Conservation (phyloP, 2,797 vertebrate genomes). For the Adrianichthys oophorus region DNA sequence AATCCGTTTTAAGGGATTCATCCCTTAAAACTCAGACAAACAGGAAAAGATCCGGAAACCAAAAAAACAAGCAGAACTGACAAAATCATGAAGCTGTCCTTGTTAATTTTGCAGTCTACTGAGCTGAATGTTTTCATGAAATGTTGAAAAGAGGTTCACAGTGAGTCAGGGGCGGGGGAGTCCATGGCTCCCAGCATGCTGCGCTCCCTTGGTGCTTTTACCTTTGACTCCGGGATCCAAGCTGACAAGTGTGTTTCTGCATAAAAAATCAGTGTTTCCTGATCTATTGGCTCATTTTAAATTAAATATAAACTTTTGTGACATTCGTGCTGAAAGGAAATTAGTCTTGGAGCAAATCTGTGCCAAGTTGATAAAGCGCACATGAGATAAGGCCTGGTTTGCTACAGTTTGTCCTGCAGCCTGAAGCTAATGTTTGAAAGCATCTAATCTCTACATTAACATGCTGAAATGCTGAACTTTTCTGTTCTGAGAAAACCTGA, state of each 20-base stretch:
- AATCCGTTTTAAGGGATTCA: too few relatives aligned
- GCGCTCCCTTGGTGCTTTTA: neutral
- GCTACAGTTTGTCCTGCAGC: neutral
- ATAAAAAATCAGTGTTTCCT: neutral
- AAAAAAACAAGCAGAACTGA: neutral
- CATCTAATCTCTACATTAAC: too few relatives aligned
- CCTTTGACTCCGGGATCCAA: neutral
- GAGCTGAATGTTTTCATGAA: slow-evolving; percentile 14
- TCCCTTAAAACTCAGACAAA: too few relatives aligned
- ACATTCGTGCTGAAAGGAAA: slow-evolving; percentile 28
- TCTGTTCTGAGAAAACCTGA: too few relatives aligned
- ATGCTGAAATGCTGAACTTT: too few relatives aligned
- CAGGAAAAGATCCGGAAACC: neutral
- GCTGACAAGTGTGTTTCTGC: neutral
- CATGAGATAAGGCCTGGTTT: slow-evolving; percentile 5
- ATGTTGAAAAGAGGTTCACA: slow-evolving; percentile 10
- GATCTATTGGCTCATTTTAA: slow-evolving; percentile 21
- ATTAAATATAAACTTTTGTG: slow-evolving; percentile 12
- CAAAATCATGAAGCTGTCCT: neutral
- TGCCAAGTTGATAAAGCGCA: slow-evolving; percentile 37
- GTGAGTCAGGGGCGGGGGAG: neutral
- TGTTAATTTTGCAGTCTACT: slow-evolving; percentile 9
- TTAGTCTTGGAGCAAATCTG: slow-evolving; percentile 25
- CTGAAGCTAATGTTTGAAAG: neutral
- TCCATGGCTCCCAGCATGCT: slow-evolving; percentile 2